Evolutionary conservation across 2,113 vertebrate genomes (phyloP).

Genomic region (Lethenteron camtschaticum): DNA sequence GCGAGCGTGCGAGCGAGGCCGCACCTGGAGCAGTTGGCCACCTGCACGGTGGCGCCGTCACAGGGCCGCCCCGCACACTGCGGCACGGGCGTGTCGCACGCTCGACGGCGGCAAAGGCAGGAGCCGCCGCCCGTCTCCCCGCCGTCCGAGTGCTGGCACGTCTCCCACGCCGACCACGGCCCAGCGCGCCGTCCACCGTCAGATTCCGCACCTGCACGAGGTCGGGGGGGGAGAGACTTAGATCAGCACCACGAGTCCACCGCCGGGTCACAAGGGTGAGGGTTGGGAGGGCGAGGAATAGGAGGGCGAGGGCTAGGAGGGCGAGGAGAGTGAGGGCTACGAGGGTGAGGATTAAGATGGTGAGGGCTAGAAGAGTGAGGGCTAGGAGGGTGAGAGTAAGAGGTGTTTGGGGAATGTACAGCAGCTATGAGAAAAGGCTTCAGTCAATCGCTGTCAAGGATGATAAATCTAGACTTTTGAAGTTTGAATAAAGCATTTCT

Average conservation of each 20-base stretch:
- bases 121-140: constrained; percentile 58
- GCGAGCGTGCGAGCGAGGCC: background rate
- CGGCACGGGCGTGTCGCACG: constrained; percentile 54
- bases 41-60: constrained; percentile 56
- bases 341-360: background rate
- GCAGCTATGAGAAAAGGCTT: background rate
- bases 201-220: constrained; percentile 50
- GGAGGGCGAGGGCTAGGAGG: background rate
- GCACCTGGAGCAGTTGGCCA: constrained; percentile 87
- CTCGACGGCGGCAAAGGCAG: constrained; percentile 65
- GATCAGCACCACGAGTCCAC: too few relatives aligned
- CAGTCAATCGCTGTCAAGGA: background rate
- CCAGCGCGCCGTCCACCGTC: constrained; percentile 51
- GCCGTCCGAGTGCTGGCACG: constrained; percentile 61
- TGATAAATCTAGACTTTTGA: background rate
- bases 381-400: too few relatives aligned
- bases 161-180: constrained; percentile 69
- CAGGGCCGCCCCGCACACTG: constrained; percentile 60
- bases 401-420: too few relatives aligned
- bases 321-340: background rate
- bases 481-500: background rate
- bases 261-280: background rate
- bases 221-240: background rate
- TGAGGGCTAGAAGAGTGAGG: background rate
- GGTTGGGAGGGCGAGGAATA: constrained; percentile 4